phyloP scores from a whole-genome alignment of 2,113 vertebrate genomes.

The Tetrax tetrax region DNA sequence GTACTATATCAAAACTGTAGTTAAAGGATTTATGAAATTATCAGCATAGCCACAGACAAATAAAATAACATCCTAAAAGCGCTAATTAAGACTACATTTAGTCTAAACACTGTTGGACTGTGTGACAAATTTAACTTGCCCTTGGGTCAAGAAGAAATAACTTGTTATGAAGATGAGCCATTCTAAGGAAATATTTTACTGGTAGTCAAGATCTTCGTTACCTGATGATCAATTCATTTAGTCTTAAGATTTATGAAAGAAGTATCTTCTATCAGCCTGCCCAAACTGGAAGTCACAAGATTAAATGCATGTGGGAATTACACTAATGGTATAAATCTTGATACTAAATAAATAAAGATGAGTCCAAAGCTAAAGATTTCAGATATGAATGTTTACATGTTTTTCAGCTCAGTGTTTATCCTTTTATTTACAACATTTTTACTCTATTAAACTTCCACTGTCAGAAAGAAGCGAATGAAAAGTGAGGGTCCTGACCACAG shows the following conservation, averaged over 20 bases:
- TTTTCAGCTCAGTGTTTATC: not conserved
- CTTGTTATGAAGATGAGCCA: not conserved
- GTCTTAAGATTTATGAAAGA: not conserved
- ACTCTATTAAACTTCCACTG: not conserved
- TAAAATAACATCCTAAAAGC: not conserved
- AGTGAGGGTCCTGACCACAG: not conserved
- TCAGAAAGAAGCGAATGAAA: not conserved
- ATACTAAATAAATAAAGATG: not conserved
- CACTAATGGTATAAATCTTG: not conserved
- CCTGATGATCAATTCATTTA: not conserved
- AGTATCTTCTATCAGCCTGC: not conserved
- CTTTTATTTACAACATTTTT: not conserved
- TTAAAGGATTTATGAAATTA: not conserved
- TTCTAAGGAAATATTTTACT: not conserved
- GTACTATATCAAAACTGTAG: not conserved
- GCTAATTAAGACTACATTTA: not conserved
- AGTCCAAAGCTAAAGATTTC: not conserved
- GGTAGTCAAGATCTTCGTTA: not conserved
- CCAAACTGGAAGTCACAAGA: not conserved
- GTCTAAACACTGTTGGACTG: not conserved
- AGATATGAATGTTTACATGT: not conserved
- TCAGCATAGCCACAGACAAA: not conserved
- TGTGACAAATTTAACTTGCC: not conserved
- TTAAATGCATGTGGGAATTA: not conserved
- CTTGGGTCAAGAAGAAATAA: not conserved